These are phyloP conservation scores for Pelodiscus sinensis DNA, from an alignment of 2,113 vertebrate species.

Conservation along the genomic window DNA sequence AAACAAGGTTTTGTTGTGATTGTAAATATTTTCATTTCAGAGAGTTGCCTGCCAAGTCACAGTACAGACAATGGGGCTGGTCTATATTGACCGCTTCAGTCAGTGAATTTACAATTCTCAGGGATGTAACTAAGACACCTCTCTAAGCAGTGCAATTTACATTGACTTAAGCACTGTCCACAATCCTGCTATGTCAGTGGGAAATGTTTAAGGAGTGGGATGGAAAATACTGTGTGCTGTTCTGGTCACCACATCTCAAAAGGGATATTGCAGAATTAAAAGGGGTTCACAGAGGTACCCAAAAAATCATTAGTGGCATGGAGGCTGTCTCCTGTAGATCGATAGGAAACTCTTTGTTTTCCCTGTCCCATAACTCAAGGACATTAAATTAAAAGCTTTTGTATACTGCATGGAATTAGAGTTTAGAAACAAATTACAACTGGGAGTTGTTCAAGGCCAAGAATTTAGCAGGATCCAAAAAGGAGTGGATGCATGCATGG, in stretches of 20 bases:
- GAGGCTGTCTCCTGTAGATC: not conserved
- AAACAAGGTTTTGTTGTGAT: not conserved
- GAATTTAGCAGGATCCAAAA: not conserved
- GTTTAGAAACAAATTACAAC: not conserved
- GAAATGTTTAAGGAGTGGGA: too few species aligned
- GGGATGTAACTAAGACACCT: too few species aligned
- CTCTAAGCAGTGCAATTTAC: too few species aligned
- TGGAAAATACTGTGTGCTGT: too few species aligned
- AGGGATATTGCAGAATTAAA: not conserved
- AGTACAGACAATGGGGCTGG: too few species aligned
- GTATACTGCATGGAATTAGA: not conserved
- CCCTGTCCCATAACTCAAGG: accelerated
- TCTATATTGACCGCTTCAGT: not conserved
- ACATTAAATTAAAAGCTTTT: not conserved
- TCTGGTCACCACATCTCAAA: not conserved
- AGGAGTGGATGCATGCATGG: not conserved
- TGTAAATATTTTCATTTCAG: not conserved
- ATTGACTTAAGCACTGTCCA: too few species aligned
- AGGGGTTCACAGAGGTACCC: not conserved
- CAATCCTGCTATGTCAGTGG: too few species aligned
- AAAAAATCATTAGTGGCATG: not conserved
- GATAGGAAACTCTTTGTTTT: not conserved
- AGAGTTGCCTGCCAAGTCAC: not conserved
- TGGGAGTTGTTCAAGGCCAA: not conserved
- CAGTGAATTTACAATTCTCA: too few species aligned